Percentiles rank a stretch among this genome's conserved stretches.
phyloP scores from a whole-genome alignment of 2,113 vertebrate genomes.

The Etia nguti region DNA sequence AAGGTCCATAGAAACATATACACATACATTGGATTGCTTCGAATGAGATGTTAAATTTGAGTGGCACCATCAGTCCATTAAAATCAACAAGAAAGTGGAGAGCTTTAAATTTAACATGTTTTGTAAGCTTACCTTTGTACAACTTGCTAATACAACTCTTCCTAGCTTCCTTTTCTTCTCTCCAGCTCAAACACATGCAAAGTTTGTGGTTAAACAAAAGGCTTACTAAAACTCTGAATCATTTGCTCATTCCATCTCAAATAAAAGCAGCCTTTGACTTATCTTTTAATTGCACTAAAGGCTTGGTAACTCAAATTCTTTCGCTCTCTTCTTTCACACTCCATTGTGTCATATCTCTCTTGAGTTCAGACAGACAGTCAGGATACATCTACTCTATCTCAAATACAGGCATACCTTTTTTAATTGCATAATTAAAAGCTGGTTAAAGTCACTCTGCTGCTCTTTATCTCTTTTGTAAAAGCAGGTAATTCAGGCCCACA shows the following conservation, averaged over 20 bases:
- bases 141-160: not conserved
- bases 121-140: not conserved
- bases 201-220: slow-evolving; percentile 13
- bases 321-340: slow-evolving; percentile 4
- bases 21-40: not conserved
- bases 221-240: slow-evolving; percentile 12
- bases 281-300: slow-evolving; percentile 52
- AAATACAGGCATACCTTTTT: slow-evolving; percentile 31
- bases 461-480: slow-evolving; percentile 18
- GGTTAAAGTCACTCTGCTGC: slow-evolving; percentile 4
- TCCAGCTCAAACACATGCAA: not conserved
- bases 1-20: not conserved
- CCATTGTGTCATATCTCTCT: not conserved
- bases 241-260: not conserved
- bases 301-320: slow-evolving; percentile 15
- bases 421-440: slow-evolving; percentile 42
- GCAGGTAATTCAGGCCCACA: not conserved
- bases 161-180: not conserved
- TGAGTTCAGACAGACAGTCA: slow-evolving; percentile 7
- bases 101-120: not conserved
- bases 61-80: not conserved
- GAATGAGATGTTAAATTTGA: not conserved
- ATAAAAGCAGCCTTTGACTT: slow-evolving; percentile 15
- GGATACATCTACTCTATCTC: slow-evolving; percentile 17
- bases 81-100: not conserved